Conservation (phyloP, 1,140 invertebrate species). For the Nephila pilipes region DNA sequence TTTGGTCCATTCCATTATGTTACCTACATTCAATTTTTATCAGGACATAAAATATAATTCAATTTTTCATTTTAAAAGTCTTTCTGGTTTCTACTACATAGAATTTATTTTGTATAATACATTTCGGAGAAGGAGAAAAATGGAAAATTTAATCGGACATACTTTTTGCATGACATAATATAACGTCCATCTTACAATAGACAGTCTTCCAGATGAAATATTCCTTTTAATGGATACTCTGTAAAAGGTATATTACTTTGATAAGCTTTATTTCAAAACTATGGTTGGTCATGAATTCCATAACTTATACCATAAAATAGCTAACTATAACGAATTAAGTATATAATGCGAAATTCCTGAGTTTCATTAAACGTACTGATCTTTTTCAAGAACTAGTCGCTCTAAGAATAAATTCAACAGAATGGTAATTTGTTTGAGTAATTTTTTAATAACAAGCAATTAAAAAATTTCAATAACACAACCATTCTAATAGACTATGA, state of each 20-base stretch:
- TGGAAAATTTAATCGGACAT: neutral
- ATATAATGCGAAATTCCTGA: too few relatives aligned
- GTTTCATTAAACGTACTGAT: too few relatives aligned
- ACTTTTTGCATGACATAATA: neutral
- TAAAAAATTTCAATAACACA: too few relatives aligned
- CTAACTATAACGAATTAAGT: too few relatives aligned
- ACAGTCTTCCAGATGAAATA: neutral
- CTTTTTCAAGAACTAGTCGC: too few relatives aligned
- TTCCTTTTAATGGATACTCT: neutral
- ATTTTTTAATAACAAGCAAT: too few relatives aligned
- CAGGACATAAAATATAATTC: neutral
- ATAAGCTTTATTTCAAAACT: neutral
- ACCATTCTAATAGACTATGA: too few relatives aligned
- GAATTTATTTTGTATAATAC: slow-evolving; percentile 20
- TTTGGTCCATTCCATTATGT: neutral
- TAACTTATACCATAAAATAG: neutral
- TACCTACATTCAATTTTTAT: neutral
- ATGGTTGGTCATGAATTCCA: neutral
- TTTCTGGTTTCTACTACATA: neutral
- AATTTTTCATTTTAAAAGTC: slow-evolving; percentile 1
- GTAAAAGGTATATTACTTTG: neutral
- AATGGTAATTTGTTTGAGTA: too few relatives aligned
- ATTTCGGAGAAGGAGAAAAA: neutral
- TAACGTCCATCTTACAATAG: neutral
- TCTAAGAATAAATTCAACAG: too few relatives aligned